These are phyloP conservation scores for Theristicus caerulescens DNA, from an alignment of 2,113 vertebrate genomes.

Conservation along the genomic window DNA sequence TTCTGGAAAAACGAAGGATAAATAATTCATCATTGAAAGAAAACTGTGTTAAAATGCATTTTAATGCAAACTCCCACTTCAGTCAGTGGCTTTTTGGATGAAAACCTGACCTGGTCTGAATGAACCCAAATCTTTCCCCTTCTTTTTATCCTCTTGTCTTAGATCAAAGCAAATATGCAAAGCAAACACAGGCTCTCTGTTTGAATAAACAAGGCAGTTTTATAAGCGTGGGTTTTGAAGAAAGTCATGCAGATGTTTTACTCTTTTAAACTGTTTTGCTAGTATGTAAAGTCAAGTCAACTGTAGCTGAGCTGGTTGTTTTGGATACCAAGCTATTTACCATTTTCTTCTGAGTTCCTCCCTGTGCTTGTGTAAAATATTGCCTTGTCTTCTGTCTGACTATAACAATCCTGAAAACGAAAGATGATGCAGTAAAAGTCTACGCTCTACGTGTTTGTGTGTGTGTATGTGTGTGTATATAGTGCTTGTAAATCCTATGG, in stretches of 20 bases:
- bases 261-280: neutral
- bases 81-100: neutral
- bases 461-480: neutral
- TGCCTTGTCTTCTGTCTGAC: neutral
- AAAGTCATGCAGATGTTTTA: neutral
- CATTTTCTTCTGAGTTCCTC: neutral
- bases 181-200: neutral
- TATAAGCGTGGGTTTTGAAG: neutral
- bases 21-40: neutral
- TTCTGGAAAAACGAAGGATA: neutral
- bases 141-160: neutral
- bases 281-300: neutral
- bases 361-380: neutral
- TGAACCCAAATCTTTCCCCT: neutral
- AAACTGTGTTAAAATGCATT: neutral
- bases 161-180: conserved; percentile 26
- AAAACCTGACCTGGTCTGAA: neutral
- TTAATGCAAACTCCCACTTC: neutral
- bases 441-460: rapidly evolving
- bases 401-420: neutral
- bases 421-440: neutral
- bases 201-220: neutral
- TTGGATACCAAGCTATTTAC: neutral
- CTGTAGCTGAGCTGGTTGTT: neutral
- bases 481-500: neutral